Evolutionary conservation across 2,888 invertebrate species (phyloP).

Genomic region (Teleiodes luculella): DNA sequence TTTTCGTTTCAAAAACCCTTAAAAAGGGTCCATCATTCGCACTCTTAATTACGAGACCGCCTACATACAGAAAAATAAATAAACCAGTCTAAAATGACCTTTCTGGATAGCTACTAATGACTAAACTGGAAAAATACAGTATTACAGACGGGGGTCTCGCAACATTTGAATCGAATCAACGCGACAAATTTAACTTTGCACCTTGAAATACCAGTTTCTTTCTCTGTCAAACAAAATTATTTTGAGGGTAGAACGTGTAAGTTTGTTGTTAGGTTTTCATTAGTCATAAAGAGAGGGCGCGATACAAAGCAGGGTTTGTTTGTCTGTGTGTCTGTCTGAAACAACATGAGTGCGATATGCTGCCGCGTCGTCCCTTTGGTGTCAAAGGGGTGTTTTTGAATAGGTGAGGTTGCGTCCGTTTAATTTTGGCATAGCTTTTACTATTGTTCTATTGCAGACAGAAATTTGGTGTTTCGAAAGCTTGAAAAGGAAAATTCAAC

Average conservation of each 20-base stretch:
- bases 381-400: constrained; percentile 46
- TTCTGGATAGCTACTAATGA: constrained; percentile 8
- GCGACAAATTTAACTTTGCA: constrained; percentile 16
- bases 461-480: neutral
- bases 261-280: constrained; percentile 45
- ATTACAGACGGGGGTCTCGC: constrained; percentile 37
- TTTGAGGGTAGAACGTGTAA: constrained; percentile 4
- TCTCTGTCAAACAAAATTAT: neutral
- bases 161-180: constrained; percentile 38
- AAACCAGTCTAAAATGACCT: constrained; percentile 51
- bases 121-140: constrained; percentile 17
- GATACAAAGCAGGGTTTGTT: constrained; percentile 58
- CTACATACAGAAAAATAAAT: constrained; percentile 52
- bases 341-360: constrained; percentile 65
- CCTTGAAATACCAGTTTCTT: constrained; percentile 3
- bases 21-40: constrained; percentile 63
- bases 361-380: too few species aligned
- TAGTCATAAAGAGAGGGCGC: constrained; percentile 56
- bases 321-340: constrained; percentile 68
- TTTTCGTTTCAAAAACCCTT: constrained; percentile 46
- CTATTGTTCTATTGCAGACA: constrained; percentile 11
- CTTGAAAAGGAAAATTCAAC: neutral
- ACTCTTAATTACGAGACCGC: constrained; percentile 66
- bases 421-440: constrained; percentile 44
- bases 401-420: constrained; percentile 42